Evolutionary conservation across 2,797 vertebrate genomes (phyloP).

Genomic region (Gallinago nigripennis): DNA sequence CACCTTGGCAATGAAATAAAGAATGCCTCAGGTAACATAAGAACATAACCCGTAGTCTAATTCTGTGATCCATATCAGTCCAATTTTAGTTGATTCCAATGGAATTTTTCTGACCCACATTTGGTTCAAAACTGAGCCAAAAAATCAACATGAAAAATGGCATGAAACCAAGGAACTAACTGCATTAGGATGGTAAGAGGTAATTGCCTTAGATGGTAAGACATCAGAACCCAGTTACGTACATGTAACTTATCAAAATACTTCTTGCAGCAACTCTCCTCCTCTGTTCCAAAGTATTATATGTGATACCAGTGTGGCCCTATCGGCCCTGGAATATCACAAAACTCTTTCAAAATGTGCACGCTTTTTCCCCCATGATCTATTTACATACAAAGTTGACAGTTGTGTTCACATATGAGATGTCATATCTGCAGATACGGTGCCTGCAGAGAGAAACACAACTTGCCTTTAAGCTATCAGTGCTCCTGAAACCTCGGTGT

Average conservation of each 20-base stretch:
- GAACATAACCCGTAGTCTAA: not conserved
- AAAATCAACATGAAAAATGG: not conserved
- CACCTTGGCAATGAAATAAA: slow-evolving; percentile 37
- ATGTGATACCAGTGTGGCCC: not conserved
- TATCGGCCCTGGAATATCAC: fast-evolving
- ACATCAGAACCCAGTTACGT: not conserved
- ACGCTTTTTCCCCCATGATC: fast-evolving
- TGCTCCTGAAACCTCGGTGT: not conserved
- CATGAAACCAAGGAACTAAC: not conserved
- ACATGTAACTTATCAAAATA: not conserved
- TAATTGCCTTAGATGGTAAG: not conserved
- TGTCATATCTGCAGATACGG: fast-evolving
- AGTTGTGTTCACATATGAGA: not conserved
- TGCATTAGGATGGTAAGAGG: not conserved
- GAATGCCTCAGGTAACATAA: not conserved
- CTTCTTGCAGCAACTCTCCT: not conserved
- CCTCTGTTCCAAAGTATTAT: not conserved
- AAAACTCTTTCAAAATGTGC: not conserved
- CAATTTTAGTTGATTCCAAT: not conserved
- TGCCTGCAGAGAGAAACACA: fast-evolving
- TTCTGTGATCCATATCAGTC: not conserved
- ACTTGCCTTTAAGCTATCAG: not conserved
- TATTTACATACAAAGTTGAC: not conserved
- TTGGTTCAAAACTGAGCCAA: not conserved
- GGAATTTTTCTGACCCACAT: slow-evolving; percentile 5